A percentile compares a stretch with the other conserved stretches of the same genome.
phyloP scores from a whole-genome alignment of 2,797 vertebrate genomes.

The Sebastes elongatus region DNA sequence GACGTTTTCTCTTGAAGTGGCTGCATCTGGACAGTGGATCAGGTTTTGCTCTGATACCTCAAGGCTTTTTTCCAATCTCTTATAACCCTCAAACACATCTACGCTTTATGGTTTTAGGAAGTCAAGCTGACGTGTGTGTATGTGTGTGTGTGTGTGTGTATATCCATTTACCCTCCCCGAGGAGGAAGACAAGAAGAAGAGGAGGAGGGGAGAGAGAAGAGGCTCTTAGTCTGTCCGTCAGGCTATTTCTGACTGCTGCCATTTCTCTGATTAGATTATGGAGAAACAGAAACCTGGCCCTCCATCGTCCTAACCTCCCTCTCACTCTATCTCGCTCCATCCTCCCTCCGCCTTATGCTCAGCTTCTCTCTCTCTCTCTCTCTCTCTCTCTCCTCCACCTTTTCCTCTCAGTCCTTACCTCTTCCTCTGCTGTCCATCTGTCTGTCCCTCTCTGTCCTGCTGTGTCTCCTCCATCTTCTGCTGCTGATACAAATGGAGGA shows the following conservation, averaged over 20 bases:
- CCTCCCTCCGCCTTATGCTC: conserved; percentile 17
- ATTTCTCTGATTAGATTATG: conserved; percentile 86
- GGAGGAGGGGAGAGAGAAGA: conserved; percentile 76
- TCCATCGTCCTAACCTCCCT: conserved; percentile 76
- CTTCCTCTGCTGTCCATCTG: conserved; percentile 1
- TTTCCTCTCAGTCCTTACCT: not conserved
- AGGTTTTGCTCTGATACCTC: conserved; percentile 63
- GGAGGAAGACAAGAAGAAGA: conserved; percentile 73
- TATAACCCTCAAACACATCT: conserved; percentile 66
- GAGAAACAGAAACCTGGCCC: conserved; percentile 83
- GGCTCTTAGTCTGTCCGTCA: conserved; percentile 83
- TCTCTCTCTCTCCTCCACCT: conserved; percentile 20
- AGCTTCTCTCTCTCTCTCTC: conserved; percentile 11
- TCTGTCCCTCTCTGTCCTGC: not conserved
- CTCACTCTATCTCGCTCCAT: conserved; percentile 49
- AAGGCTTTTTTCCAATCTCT: conserved; percentile 64
- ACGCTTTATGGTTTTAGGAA: conserved; percentile 74
- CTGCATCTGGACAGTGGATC: conserved; percentile 68
- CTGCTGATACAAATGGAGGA: conserved; percentile 9
- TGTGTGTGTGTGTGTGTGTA: conserved; percentile 48
- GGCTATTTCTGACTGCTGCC: conserved; percentile 85
- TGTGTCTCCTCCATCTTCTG: conserved; percentile 16
- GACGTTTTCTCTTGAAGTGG: conserved; percentile 26
- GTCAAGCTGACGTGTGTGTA: conserved; percentile 29
- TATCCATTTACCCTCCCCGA: conserved; percentile 76